These are phyloP conservation scores for Chrysocyon brachyurus DNA, from an alignment of 2,797 vertebrate species.

Conservation along the genomic window DNA sequence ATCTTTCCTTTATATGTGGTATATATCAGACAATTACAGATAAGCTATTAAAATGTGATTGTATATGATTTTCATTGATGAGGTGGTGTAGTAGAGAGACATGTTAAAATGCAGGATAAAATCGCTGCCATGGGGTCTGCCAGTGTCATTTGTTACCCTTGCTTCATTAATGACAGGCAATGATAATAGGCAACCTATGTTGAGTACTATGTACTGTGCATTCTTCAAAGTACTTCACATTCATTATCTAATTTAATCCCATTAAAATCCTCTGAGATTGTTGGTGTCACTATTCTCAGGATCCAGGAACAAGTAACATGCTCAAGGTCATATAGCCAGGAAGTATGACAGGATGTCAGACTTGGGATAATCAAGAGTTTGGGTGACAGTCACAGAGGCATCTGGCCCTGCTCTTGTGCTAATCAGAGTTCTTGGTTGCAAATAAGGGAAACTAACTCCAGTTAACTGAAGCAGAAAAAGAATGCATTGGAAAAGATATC, in stretches of 20 bases:
- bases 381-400: not conserved
- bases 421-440: slow-evolving; percentile 42
- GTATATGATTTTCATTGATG: not conserved
- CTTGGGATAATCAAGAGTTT: not conserved
- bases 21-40: not conserved
- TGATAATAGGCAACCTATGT: not conserved
- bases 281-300: not conserved
- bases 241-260: slow-evolving; percentile 45
- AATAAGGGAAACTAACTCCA: not conserved
- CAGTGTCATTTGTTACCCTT: not conserved
- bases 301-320: not conserved
- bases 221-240: slow-evolving; percentile 15
- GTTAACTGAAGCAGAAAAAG: slow-evolving; percentile 36
- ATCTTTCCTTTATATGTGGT: not conserved
- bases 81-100: not conserved
- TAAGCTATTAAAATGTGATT: slow-evolving; percentile 43
- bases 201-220: not conserved
- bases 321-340: not conserved
- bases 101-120: not conserved
- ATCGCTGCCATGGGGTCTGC: not conserved
- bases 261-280: not conserved
- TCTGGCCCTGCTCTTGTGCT: slow-evolving; percentile 41
- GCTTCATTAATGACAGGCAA: slow-evolving; percentile 33
- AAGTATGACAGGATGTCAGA: not conserved
- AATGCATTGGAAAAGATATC: not conserved